Base-by-base conservation (phyloP, 2,888 invertebrate species). In the Rugalucina vietnamica region DNA sequence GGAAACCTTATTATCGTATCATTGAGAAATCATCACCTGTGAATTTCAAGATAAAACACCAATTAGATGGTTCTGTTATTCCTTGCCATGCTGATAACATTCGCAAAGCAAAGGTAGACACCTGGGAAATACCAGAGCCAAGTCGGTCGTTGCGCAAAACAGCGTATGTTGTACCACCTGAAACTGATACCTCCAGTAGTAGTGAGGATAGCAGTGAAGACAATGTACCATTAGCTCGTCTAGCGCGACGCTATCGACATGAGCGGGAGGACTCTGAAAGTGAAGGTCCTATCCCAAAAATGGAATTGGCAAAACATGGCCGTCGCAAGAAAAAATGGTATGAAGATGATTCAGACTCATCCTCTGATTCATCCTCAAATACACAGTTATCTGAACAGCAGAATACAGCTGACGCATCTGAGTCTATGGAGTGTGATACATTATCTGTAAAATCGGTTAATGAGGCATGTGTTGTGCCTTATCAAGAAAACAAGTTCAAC, bases 1-100 rank as follows among this genome's bases (percentile, higher is more conserved):
- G 87, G 87, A 69, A 60, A 24, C 87, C 83, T 14, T 86, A 81
- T 72, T 87, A 78, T 75, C 49, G 83, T 24, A 84, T 86, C 10
- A 79, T 85, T 32, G 80, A 88, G 50, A 74, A 86, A 57, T 82
- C 21, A 14, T 29, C 60, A 18, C 85, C 82, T 14, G 77, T 77
- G 1, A 74, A 72, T 3, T 85, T 71, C 24, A 54, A 78, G 0
- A 85, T 85, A 21, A 82, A 80, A 32, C 80, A 82, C 54, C 85
- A 85, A 73, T 72, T 80, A 75, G 71, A 70, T 27, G 75, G 75
- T 4, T 36, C 79, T 5, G 78, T 72, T 3, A 27, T n/a, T n/a
- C 57, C 37, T 21, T 74, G 77, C 8, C 84, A 84, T 76, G 84
- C 80, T 1, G 80, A 79, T 27, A 57, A 24, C 21, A 21, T 81